Conservation (phyloP, 1,140 invertebrate species). For the Diuraphis noxia region DNA sequence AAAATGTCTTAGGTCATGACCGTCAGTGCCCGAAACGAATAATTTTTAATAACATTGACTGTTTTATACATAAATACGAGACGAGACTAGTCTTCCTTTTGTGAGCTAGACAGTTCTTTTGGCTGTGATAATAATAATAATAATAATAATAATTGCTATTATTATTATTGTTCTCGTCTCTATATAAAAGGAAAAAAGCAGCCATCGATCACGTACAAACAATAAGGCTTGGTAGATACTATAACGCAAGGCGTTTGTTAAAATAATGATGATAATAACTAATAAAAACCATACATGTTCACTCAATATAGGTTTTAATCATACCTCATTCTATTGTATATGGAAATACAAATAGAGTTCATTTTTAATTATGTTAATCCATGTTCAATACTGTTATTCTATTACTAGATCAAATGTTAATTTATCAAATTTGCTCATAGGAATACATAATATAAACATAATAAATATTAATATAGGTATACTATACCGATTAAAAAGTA, state of each 20-base stretch:
- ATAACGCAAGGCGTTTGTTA: constrained; percentile 33
- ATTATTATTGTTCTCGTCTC: constrained; percentile 47
- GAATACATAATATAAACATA: background rate
- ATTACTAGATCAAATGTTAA: background rate
- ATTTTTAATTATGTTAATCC: constrained; percentile 26
- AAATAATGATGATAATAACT: constrained; percentile 45
- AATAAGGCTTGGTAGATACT: constrained; percentile 40
- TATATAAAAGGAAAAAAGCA: constrained; percentile 6
- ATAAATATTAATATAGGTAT: background rate
- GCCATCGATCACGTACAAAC: constrained; percentile 51
- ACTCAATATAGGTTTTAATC: constrained; percentile 30
- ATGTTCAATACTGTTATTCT: background rate
- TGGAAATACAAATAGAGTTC: constrained; percentile 25
- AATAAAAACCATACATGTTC: constrained; percentile 37
- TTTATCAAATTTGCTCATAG: background rate
- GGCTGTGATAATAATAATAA: constrained; percentile 43
- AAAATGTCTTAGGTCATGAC: constrained; percentile 51
- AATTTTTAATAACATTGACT: constrained; percentile 48
- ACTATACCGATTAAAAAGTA: background rate
- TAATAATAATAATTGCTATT: constrained; percentile 20
- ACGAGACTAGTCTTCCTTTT: constrained; percentile 37
- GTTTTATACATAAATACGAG: constrained; percentile 35
- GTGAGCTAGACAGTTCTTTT: constrained; percentile 21
- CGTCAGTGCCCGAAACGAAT: constrained; percentile 39
- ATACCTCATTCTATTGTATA: constrained; percentile 10